Conservation (phyloP, 2,113 vertebrate genomes). For the Centrocercus urophasianus region DNA sequence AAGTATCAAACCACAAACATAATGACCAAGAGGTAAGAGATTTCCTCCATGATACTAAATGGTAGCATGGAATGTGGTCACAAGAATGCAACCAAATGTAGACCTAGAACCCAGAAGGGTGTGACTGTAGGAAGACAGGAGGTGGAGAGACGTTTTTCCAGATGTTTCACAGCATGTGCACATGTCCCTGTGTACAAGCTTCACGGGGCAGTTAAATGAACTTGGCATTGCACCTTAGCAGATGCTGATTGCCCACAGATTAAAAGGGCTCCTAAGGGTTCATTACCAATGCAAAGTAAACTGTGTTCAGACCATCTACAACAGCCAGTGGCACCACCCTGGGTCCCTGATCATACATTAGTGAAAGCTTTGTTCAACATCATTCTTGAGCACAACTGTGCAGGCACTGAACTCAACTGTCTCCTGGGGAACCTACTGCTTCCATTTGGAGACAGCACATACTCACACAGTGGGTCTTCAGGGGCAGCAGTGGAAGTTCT, state of each 20-base stretch:
- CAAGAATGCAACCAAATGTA: not conserved
- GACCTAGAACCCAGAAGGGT: not conserved
- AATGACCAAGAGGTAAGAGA: not conserved
- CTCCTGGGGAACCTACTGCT: not conserved
- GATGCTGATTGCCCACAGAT: not conserved
- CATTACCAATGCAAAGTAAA: not conserved
- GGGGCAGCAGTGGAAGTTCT: not conserved
- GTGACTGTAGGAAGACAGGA: not conserved
- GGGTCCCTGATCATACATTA: not conserved
- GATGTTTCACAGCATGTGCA: not conserved
- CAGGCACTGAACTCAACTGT: not conserved
- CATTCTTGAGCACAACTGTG: not conserved
- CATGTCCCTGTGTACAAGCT: too few species aligned
- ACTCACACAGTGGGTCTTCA: not conserved
- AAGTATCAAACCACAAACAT: not conserved
- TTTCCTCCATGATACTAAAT: not conserved
- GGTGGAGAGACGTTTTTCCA: not conserved
- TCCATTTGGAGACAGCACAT: not conserved
- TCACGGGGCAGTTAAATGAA: not conserved
- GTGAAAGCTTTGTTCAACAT: not conserved
- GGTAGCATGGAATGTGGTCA: not conserved
- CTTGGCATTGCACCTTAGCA: not conserved
- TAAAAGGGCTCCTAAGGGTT: too few species aligned
- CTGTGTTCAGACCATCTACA: not conserved
- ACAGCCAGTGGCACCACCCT: not conserved